These are phyloP conservation scores for Episyrphus balteatus DNA, from an alignment of 1,140 invertebrate genomes.

Conservation along the genomic window DNA sequence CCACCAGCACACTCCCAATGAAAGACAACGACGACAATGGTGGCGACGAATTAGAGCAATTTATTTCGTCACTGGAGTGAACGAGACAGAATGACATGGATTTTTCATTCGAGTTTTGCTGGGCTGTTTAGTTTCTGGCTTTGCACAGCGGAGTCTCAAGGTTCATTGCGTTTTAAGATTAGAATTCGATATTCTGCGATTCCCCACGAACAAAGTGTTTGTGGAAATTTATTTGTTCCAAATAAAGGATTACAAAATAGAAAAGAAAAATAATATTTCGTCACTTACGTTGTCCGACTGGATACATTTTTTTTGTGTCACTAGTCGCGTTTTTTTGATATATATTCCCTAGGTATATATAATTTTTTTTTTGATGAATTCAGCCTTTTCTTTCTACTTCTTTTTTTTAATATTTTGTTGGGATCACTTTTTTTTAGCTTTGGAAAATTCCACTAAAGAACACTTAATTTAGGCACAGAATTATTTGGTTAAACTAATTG, in stretches of 20 bases:
- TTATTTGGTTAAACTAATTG: no score
- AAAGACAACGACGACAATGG: no score
- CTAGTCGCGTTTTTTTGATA: background rate
- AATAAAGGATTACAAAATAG: slow-evolving; percentile 9
- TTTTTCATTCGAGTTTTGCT: no score
- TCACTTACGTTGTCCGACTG: slow-evolving; percentile 46
- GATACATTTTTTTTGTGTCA: slow-evolving; percentile 39
- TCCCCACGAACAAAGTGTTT: background rate
- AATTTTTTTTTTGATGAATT: slow-evolving; percentile 22
- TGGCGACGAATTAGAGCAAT: no score
- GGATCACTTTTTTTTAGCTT: background rate
- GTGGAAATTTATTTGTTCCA: background rate
- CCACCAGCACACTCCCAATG: no score
- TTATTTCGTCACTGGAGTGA: no score
- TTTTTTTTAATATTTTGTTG: background rate
- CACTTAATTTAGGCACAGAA: background rate
- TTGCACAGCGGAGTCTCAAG: no score
- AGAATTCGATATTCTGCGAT: no score
- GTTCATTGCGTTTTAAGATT: no score
- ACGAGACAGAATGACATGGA: no score
- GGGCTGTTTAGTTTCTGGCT: no score
- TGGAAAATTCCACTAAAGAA: background rate
- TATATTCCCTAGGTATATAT: background rate
- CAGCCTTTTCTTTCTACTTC: slow-evolving; percentile 24
- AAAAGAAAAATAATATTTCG: slow-evolving; percentile 12